Conservation (phyloP, 2,888 invertebrate genomes). For the Hemicrepidius hirtus region DNA sequence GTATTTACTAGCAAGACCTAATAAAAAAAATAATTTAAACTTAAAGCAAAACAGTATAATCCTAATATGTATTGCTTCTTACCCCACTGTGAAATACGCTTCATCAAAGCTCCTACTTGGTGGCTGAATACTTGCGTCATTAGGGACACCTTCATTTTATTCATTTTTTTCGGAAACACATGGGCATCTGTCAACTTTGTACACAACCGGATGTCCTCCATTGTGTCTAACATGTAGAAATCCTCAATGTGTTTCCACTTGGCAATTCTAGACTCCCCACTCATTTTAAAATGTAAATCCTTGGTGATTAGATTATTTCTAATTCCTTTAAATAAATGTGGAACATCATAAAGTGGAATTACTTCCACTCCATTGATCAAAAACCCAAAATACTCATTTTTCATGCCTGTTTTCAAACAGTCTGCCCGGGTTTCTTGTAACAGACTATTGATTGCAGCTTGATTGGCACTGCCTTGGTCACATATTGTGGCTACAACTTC, state of each 20-base stretch:
- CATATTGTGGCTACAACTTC: constrained; percentile 53
- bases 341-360: constrained; percentile 51
- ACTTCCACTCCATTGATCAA: constrained; percentile 11
- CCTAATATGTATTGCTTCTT: too few species aligned
- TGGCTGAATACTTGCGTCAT: constrained; percentile 55
- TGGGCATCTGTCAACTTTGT: constrained; percentile 51
- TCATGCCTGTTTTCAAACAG: not conserved
- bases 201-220: constrained; percentile 42
- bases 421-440: constrained; percentile 15
- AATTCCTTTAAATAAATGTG: constrained; percentile 53
- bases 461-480: constrained; percentile 55
- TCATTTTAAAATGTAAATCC: constrained; percentile 41
- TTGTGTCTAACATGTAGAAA: constrained; percentile 49
- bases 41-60: too few species aligned
- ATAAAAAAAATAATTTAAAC: constrained; percentile 2
- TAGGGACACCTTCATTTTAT: constrained; percentile 56
- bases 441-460: constrained; percentile 43
- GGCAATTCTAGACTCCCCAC: constrained; percentile 32
- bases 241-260: constrained; percentile 52
- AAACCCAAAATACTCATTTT: constrained; percentile 30
- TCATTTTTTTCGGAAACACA: constrained; percentile 48
- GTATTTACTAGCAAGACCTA: constrained; percentile 2
- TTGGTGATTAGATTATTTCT: constrained; percentile 52
- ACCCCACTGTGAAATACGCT: constrained; percentile 48
- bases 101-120: constrained; percentile 52